phyloP scores from a whole-genome alignment of 2,888 invertebrate genomes.

The Melieria crassipennis region DNA sequence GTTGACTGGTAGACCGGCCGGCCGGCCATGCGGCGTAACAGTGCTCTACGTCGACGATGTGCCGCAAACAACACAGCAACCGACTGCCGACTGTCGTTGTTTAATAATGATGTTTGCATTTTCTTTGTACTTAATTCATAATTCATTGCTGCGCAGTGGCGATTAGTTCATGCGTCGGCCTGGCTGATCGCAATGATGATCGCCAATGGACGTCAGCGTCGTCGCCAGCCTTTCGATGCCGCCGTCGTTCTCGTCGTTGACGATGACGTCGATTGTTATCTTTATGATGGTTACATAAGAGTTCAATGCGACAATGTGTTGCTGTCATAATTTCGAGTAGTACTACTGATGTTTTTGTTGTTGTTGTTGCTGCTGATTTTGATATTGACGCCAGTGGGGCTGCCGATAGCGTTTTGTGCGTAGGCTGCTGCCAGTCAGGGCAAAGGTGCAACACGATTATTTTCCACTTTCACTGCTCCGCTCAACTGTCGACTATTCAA shows the following conservation, averaged over 20 bases:
- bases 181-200: no score
- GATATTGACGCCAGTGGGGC: neutral
- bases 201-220: no score
- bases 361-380: constrained; percentile 15
- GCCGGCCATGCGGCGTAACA: no score
- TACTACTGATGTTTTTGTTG: constrained; percentile 33
- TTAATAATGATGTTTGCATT: neutral
- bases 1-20: no score
- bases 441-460: no score
- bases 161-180: neutral
- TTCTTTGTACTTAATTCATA: neutral
- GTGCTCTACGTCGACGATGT: no score
- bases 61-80: no score
- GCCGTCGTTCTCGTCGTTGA: neutral
- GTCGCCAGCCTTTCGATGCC: neutral
- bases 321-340: constrained; percentile 7
- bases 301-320: constrained; percentile 43
- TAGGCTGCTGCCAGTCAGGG: no score
- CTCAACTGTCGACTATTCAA: no score
- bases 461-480: no score
- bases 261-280: constrained; percentile 2
- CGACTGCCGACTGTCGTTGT: neutral
- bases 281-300: constrained; percentile 34
- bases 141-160: constrained; percentile 8
- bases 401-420: no score